Evolutionary conservation across 1,140 invertebrate genomes (phyloP).

Genomic region (Drosophila ficusphila): DNA sequence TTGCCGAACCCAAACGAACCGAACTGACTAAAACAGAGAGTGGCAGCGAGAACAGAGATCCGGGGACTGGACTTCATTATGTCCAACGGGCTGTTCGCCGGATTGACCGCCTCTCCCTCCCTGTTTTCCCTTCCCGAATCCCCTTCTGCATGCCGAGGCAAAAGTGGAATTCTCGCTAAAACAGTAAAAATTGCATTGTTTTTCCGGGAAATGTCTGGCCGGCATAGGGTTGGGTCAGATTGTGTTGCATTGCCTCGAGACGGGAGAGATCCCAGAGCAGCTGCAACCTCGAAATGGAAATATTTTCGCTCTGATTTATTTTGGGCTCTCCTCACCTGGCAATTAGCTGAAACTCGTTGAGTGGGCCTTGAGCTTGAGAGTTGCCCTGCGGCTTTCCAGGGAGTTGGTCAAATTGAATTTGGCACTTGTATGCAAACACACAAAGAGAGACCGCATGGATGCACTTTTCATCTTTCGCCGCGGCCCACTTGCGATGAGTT

Average conservation of each 20-base stretch:
- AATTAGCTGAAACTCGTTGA: constrained; percentile 60
- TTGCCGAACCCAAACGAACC: constrained; percentile 7
- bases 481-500: constrained; percentile 15
- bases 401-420: constrained; percentile 50
- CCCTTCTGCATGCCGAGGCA: constrained; percentile 22
- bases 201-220: constrained; percentile 1
- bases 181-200: constrained; percentile 70
- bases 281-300: constrained; percentile 26
- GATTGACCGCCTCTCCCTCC: constrained; percentile 13
- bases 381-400: constrained; percentile 17
- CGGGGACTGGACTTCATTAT: constrained; percentile 61
- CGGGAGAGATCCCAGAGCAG: constrained; percentile 1
- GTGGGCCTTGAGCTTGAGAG: constrained; percentile 38
- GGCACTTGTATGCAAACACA: constrained; percentile 34
- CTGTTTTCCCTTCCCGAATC: neutral
- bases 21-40: constrained; percentile 25
- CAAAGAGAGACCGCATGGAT: constrained; percentile 8
- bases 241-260: constrained; percentile 11
- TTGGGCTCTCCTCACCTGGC: constrained; percentile 52
- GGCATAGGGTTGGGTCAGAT: neutral
- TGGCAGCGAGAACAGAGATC: constrained; percentile 9
- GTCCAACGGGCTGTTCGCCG: constrained; percentile 43
- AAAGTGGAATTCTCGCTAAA: constrained; percentile 61
- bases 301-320: constrained; percentile 63
- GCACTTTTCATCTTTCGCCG: constrained; percentile 34